phyloP scores from a whole-genome alignment of 2,113 vertebrate genomes.

The Synchiropus splendidus region DNA sequence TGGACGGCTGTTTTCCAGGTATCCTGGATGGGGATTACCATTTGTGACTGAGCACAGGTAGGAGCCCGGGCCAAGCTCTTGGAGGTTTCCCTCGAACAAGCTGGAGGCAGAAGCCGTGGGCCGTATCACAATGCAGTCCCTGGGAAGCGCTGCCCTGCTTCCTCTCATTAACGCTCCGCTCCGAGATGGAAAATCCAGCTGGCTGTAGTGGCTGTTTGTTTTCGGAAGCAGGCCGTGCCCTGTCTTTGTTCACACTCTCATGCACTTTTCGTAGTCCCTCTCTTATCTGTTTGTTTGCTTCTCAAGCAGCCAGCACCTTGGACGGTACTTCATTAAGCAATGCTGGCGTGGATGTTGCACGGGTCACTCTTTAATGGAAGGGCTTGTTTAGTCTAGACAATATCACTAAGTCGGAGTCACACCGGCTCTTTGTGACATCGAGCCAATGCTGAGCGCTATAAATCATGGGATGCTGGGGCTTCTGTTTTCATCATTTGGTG shows the following conservation, averaged over 20 bases:
- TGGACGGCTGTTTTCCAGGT: slow-evolving; percentile 37
- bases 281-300: slow-evolving; percentile 38
- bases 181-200: slow-evolving; percentile 65
- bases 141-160: slow-evolving; percentile 62
- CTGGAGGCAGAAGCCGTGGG: slow-evolving; percentile 31
- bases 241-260: slow-evolving; percentile 56
- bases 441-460: too few relatives aligned
- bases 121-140: slow-evolving; percentile 63
- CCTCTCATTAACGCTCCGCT: slow-evolving; percentile 64
- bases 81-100: slow-evolving; percentile 50
- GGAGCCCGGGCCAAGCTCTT: slow-evolving; percentile 28
- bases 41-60: slow-evolving; percentile 30
- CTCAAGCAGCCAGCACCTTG: background rate
- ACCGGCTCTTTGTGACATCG: too few relatives aligned
- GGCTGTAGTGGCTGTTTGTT: slow-evolving; percentile 58
- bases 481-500: too few relatives aligned
- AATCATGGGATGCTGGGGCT: too few relatives aligned
- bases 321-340: too few relatives aligned
- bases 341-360: too few relatives aligned
- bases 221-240: slow-evolving; percentile 56
- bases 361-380: slow-evolving; percentile 5
- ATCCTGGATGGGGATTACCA: slow-evolving; percentile 41
- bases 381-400: slow-evolving; percentile 23
- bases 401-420: too few relatives aligned
- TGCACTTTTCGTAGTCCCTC: slow-evolving; percentile 38